A percentile compares a stretch with the other conserved stretches of the same genome.
Evolutionary conservation across 2,888 invertebrate species (phyloP).

Genomic region (Calephelis perditalis): DNA sequence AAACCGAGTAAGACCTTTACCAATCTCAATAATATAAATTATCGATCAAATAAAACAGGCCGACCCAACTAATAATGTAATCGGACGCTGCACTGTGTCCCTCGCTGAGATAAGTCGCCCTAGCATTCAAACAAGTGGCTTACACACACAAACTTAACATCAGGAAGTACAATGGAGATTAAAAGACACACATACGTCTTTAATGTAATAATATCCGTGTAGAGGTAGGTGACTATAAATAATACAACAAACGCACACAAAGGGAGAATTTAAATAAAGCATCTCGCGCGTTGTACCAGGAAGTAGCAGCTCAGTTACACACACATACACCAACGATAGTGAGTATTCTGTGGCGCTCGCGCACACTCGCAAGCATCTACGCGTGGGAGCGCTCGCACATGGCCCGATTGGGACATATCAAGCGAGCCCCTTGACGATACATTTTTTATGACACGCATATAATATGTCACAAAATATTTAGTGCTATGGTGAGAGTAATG

Average conservation of each 20-base stretch:
- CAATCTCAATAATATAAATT: constrained; percentile 44
- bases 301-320: constrained; percentile 69
- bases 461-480: constrained; percentile 49
- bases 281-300: constrained; percentile 73
- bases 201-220: constrained; percentile 71
- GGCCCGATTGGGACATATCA: constrained; percentile 73
- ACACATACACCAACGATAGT: constrained; percentile 54
- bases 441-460: constrained; percentile 64
- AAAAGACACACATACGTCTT: constrained; percentile 67
- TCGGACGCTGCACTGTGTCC: constrained; percentile 76
- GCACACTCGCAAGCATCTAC: constrained; percentile 69
- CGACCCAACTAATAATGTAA: constrained; percentile 54
- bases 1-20: not conserved
- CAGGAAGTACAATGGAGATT: constrained; percentile 78
- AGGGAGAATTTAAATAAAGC: constrained; percentile 71
- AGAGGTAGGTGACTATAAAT: constrained; percentile 66
- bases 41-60: constrained; percentile 30
- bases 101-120: constrained; percentile 75
- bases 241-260: constrained; percentile 72
- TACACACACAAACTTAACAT: constrained; percentile 63
- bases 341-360: constrained; percentile 63
- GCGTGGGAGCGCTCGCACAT: constrained; percentile 77
- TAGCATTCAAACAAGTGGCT: constrained; percentile 77
- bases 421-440: constrained; percentile 72
- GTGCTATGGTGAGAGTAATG: constrained; percentile 26